A percentile compares a stretch with the other conserved stretches of the same genome.
Conservation (phyloP, 2,113 vertebrate species). For the Malurus elegans region DNA sequence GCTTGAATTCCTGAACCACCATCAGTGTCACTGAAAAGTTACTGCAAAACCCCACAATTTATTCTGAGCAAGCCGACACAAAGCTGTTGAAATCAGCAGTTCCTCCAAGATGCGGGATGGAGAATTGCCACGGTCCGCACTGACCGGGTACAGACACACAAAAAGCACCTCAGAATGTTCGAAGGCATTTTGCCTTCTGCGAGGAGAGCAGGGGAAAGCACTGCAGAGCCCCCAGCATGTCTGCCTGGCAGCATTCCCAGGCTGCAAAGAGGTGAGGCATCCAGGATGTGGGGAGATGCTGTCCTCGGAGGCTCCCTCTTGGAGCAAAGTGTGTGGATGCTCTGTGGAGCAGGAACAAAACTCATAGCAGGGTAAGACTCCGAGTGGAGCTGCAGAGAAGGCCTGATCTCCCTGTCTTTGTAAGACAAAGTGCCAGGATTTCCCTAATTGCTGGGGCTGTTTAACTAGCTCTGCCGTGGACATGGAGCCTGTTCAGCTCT, state of each 20-base stretch:
- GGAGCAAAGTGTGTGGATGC: accelerated
- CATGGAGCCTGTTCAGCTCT: neutral
- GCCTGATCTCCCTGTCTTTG: constrained; percentile 14
- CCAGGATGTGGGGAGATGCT: neutral
- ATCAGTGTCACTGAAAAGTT: neutral
- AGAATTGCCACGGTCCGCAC: accelerated
- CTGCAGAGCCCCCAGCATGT: accelerated
- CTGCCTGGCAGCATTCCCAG: neutral
- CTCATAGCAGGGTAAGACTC: accelerated
- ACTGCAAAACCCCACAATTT: neutral
- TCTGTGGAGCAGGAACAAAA: neutral
- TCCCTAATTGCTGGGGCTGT: neutral
- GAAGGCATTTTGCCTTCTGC: neutral
- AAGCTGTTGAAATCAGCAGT: neutral
- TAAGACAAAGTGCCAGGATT: constrained; percentile 23
- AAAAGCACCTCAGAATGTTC: neutral
- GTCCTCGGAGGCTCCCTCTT: neutral
- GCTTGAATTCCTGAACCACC: neutral
- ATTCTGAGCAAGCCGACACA: neutral
- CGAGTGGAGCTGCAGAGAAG: neutral
- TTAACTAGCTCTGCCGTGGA: neutral
- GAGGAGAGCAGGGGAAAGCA: neutral
- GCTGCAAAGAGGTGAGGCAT: neutral
- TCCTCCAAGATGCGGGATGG: neutral
- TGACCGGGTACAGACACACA: neutral